Conservation (phyloP, 1,140 invertebrate species). For the Bursaphelenchus mucronatus region DNA sequence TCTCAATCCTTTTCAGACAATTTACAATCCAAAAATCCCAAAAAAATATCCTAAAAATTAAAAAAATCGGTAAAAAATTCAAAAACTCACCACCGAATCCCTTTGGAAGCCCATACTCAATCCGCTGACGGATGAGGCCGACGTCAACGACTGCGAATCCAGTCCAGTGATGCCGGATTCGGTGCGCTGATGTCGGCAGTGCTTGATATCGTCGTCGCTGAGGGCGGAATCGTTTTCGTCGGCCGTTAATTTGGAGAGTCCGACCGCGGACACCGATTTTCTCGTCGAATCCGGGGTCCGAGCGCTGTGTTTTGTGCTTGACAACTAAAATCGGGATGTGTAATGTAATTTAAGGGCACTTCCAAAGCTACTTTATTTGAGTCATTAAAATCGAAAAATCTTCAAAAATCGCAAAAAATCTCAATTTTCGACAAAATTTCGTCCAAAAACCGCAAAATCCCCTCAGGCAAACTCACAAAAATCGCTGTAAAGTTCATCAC, state of each 20-base stretch:
- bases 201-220: constrained; percentile 13
- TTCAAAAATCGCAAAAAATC: too few species aligned
- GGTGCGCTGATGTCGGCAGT: background rate
- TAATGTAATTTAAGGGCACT: too few species aligned
- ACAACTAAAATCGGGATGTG: background rate
- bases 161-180: background rate
- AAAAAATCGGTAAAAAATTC: constrained; percentile 22
- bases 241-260: constrained; percentile 8
- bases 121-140: constrained; percentile 10
- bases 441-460: too few species aligned
- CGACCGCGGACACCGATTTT: constrained; percentile 13
- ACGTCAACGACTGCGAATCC: constrained; percentile 13
- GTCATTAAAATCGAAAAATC: too few species aligned
- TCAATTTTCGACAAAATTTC: too few species aligned
- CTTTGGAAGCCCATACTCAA: constrained; percentile 20
- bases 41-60: constrained; percentile 15
- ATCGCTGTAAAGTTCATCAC: background rate
- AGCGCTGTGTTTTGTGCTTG: constrained; percentile 1
- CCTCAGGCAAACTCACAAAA: background rate
- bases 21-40: background rate
- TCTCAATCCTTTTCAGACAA: background rate
- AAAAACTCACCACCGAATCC: constrained; percentile 32
- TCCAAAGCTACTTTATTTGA: too few species aligned
- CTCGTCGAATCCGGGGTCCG: constrained; percentile 28
- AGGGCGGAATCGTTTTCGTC: background rate